These are phyloP conservation scores for Nothocercus nigrocapillus DNA, from an alignment of 2,113 vertebrate species.

Conservation along the genomic window DNA sequence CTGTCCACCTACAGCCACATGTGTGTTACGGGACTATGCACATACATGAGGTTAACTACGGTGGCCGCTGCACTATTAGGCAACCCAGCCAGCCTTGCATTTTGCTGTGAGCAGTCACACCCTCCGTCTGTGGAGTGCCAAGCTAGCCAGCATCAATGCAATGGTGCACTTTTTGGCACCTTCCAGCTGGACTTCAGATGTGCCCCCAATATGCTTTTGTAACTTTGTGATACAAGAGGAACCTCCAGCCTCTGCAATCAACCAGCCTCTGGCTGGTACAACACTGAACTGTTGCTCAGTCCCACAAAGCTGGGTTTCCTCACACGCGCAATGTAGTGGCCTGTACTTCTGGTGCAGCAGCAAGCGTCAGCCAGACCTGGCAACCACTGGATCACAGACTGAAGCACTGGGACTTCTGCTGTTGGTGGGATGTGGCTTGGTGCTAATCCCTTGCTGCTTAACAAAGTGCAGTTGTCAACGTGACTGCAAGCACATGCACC, in stretches of 20 bases:
- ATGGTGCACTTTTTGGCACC: neutral
- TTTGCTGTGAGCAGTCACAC: neutral
- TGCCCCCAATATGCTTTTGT: neutral
- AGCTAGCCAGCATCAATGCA: neutral
- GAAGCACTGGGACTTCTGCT: neutral
- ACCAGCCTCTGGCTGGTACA: neutral
- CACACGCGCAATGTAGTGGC: fast-evolving
- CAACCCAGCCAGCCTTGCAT: neutral
- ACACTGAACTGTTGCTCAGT: neutral
- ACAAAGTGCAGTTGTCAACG: fast-evolving
- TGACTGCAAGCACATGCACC: neutral
- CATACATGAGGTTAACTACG: neutral
- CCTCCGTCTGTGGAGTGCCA: neutral
- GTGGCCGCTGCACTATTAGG: neutral
- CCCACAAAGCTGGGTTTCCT: neutral
- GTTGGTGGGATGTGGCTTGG: neutral
- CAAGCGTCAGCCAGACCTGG: neutral
- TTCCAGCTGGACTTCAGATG: neutral
- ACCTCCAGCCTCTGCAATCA: neutral
- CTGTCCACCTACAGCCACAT: neutral
- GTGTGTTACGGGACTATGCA: fast-evolving
- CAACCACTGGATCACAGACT: neutral
- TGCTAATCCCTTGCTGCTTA: neutral
- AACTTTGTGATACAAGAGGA: neutral
- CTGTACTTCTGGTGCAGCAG: neutral